Evolutionary conservation across 2,888 invertebrate genomes (phyloP).

Genomic region (Cerceris rybyensis): DNA sequence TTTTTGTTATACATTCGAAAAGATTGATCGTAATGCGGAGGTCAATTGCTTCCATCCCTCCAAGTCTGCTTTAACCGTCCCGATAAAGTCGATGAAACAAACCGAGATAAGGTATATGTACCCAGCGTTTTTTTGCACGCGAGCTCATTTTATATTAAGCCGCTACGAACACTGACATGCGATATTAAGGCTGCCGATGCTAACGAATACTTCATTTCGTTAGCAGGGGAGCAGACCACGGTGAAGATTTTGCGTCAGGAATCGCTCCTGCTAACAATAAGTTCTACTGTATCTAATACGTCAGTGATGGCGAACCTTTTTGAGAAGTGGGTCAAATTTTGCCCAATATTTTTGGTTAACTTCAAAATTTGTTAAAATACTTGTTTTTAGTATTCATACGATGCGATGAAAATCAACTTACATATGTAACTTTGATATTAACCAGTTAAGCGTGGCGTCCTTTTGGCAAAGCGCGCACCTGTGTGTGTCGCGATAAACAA

Average conservation of each 20-base stretch:
- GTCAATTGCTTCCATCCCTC: constrained; percentile 2
- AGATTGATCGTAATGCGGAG: constrained; percentile 10
- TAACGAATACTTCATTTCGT: not conserved
- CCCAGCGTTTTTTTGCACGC: constrained; percentile 19
- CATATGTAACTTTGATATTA: too few species aligned
- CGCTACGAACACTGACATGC: constrained; percentile 4
- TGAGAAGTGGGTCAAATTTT: too few species aligned
- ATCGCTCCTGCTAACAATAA: too few species aligned
- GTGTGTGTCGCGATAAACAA: too few species aligned
- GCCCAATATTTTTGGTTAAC: too few species aligned
- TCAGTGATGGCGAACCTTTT: too few species aligned
- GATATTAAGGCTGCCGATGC: constrained; percentile 1
- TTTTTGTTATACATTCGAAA: not conserved
- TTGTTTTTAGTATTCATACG: too few species aligned
- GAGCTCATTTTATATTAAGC: constrained; percentile 14
- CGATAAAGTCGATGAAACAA: constrained; percentile 28
- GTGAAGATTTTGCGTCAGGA: not conserved
- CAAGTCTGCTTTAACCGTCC: constrained; percentile 19
- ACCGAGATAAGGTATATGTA: constrained; percentile 22
- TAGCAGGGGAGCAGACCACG: not conserved
- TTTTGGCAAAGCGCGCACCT: too few species aligned
- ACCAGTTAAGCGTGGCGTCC: too few species aligned
- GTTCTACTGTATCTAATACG: too few species aligned
- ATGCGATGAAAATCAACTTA: too few species aligned
- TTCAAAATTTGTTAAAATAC: too few species aligned